Base-by-base conservation (phyloP, 2,888 invertebrate species). In the Papilio demoleus region DNA sequence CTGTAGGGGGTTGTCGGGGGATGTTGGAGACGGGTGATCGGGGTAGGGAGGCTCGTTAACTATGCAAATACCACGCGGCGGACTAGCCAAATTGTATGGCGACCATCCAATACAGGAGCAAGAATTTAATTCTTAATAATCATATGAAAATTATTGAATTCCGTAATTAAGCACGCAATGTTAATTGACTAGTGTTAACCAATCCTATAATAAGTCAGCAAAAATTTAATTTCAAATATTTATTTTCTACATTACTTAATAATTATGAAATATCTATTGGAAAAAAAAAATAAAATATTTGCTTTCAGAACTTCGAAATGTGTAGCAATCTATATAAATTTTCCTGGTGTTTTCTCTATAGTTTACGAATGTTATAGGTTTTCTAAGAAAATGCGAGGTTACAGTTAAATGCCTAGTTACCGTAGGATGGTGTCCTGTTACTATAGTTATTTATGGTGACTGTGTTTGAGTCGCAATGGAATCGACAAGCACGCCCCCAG, bases 1-100 rank as follows among this genome's bases (percentile, higher is more conserved):
- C 64, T 61, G 73, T 70, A 38, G 72, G 72, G 73, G 74, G 74
- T 71, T 36, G 65, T 64, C 67, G 59, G 64, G 62, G 65, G 68
- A 66, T 61, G 70, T 65, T 42, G 71, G 27, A 63, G 67, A 65
- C 72, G 70, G 71, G 66, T 73, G 62, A 72, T 74, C 72, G 71
- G 71, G 67, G 73, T 60, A 72, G 75, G 74, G 73, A 73, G 62
- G 72, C 83, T 89, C 88, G 88, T 89, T 88, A 89, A 78, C 79
- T 86, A 89, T 88, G 88, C 88, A 88, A 89, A 89, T 88, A 84
- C 63, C 67, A 70, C 71, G 74, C 65, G 68, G 69, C 71, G 65
- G 68, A 67, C 68, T 60, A 50, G 68, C 22, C 38, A 50, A 64
- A 60, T 50, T 69, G 53, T 65, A 65, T 22, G 40, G 61, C 60